phyloP scores from a whole-genome alignment of 2,113 vertebrate genomes.

The Eurystomus gularis region DNA sequence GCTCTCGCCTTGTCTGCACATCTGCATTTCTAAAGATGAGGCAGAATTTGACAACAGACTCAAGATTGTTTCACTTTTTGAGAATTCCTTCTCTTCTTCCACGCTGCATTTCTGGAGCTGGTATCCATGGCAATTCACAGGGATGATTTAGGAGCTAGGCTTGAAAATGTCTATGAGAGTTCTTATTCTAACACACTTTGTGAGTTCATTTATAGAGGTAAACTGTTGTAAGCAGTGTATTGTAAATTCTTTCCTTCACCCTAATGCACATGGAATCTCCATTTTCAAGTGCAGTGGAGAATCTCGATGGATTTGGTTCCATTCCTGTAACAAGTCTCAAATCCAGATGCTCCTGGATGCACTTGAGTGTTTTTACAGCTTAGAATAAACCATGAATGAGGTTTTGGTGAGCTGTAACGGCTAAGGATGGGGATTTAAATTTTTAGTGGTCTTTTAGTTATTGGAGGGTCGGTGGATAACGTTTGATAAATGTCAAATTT shows the following conservation, averaged over 20 bases:
- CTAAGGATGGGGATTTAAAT: background rate
- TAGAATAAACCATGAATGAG: background rate
- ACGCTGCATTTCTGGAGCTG: background rate
- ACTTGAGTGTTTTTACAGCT: background rate
- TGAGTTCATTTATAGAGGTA: background rate
- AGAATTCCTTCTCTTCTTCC: background rate
- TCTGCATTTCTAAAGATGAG: constrained; percentile 40
- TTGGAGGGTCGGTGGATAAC: background rate
- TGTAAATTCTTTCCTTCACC: background rate
- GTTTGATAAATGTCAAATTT: background rate
- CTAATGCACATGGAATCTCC: background rate
- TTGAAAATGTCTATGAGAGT: background rate
- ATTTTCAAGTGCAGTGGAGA: background rate
- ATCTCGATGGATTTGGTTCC: background rate
- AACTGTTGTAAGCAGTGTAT: background rate
- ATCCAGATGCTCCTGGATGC: background rate
- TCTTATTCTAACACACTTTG: background rate
- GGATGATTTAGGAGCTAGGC: background rate
- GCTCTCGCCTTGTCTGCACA: background rate
- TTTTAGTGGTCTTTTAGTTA: background rate
- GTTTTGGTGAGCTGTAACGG: background rate
- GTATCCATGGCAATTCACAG: constrained; percentile 1
- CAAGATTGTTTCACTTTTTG: background rate
- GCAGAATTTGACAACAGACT: constrained; percentile 1
- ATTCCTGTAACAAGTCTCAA: background rate